These are phyloP conservation scores for Holothuria scabra DNA, from an alignment of 53 echinoderm and acorn worm genomes.

Conservation along the genomic window DNA sequence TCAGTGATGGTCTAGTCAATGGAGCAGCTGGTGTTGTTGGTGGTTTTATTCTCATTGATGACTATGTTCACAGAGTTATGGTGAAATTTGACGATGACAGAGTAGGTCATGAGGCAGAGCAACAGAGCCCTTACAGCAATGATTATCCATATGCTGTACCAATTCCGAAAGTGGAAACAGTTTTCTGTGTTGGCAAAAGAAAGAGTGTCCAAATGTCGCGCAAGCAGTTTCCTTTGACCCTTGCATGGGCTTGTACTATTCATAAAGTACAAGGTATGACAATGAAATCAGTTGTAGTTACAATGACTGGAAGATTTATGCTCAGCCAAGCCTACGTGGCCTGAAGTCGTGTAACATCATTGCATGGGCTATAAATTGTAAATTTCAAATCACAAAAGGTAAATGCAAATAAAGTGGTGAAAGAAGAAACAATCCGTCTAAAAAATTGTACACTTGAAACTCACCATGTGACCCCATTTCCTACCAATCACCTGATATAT, in stretches of 20 bases:
- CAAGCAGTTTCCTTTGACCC: slow-evolving; percentile 56
- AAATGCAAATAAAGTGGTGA: slow-evolving; percentile 18
- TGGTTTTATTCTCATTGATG: background rate
- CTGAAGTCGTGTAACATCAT: slow-evolving; percentile 42
- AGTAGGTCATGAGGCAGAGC: slow-evolving; percentile 15
- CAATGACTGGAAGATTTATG: slow-evolving; percentile 44
- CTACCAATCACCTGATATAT: background rate
- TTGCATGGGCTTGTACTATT: slow-evolving; percentile 59
- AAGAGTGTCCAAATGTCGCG: slow-evolving; percentile 10
- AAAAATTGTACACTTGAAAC: background rate
- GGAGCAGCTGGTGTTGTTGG: slow-evolving; percentile 60
- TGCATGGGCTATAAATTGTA: slow-evolving; percentile 40
- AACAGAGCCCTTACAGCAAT: background rate
- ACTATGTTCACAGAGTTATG: background rate
- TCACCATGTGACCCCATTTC: background rate
- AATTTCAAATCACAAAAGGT: slow-evolving; percentile 23
- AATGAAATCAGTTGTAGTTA: slow-evolving; percentile 39
- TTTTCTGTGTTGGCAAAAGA: slow-evolving; percentile 28
- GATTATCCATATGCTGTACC: slow-evolving; percentile 38
- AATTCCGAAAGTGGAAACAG: slow-evolving; percentile 3
- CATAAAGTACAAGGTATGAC: slow-evolving; percentile 66
- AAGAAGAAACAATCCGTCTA: slow-evolving; percentile 14
- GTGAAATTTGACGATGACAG: slow-evolving; percentile 12
- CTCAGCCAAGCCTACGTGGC: slow-evolving; percentile 58
- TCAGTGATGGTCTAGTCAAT: slow-evolving; percentile 64